Evolutionary conservation across 1,140 invertebrate genomes (phyloP).

Genomic region (Hormaphis cornu): DNA sequence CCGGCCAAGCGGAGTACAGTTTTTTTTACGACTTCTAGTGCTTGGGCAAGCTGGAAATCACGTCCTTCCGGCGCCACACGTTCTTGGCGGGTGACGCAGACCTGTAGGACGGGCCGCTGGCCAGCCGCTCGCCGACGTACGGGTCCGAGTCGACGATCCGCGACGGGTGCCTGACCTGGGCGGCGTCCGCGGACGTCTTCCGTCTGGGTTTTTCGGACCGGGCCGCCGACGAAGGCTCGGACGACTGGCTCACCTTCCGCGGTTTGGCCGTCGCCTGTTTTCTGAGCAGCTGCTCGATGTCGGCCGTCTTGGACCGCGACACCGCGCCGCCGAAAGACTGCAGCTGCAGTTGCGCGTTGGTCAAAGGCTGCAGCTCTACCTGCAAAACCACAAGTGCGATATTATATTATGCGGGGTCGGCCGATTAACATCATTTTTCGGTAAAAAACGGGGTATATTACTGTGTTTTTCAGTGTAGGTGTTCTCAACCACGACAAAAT

Average conservation of each 20-base stretch:
- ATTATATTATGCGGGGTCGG: too few species aligned
- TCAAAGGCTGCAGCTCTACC: too few species aligned
- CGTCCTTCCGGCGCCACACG: slow-evolving; percentile 63
- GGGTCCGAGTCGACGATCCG: slow-evolving; percentile 44
- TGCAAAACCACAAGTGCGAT: too few species aligned
- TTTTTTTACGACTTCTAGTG: slow-evolving; percentile 28
- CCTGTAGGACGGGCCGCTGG: slow-evolving; percentile 17
- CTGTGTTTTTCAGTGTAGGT: too few species aligned
- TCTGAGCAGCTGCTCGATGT: slow-evolving; percentile 53
- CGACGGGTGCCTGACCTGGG: slow-evolving; percentile 53
- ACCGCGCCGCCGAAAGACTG: slow-evolving; percentile 58
- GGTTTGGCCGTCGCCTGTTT: slow-evolving; percentile 34
- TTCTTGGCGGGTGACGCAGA: slow-evolving; percentile 28
- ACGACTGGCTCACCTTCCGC: slow-evolving; percentile 34
- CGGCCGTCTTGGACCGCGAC: slow-evolving; percentile 55
- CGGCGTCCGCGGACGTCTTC: slow-evolving; percentile 54
- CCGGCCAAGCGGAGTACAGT: not conserved
- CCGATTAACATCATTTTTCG: too few species aligned
- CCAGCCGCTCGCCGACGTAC: slow-evolving; percentile 1
- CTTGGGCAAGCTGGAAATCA: slow-evolving; percentile 65
- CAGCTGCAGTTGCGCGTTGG: too few species aligned
- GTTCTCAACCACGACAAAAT: too few species aligned
- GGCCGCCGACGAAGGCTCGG: not conserved
- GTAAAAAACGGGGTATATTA: too few species aligned
- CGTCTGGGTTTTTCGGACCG: slow-evolving; percentile 46